Conservation (phyloP, 2,797 vertebrate species). For the Ambastaia sidthimunki region DNA sequence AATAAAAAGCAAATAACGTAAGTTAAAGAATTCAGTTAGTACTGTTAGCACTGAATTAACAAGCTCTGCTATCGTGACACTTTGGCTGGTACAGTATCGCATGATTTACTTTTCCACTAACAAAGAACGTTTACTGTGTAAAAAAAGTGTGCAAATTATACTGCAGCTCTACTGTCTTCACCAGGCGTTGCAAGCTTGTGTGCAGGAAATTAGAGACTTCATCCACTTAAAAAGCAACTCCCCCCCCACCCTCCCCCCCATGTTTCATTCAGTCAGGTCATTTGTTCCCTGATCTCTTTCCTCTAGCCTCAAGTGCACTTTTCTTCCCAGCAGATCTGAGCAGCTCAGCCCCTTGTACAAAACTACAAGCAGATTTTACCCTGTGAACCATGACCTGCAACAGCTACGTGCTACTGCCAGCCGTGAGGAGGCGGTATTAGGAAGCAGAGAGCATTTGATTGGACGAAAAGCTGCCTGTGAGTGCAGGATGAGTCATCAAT, state of each 20-base stretch:
- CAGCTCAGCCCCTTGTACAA: constrained; percentile 59
- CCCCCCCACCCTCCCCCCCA: constrained; percentile 57
- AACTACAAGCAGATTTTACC: constrained; percentile 12
- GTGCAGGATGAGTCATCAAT: not conserved
- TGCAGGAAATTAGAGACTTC: constrained; percentile 77
- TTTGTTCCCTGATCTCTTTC: constrained; percentile 59
- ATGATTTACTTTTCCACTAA: constrained; percentile 77
- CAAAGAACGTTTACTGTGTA: constrained; percentile 6
- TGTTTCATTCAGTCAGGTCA: constrained; percentile 68
- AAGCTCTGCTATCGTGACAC: constrained; percentile 50
- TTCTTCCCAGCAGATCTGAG: constrained; percentile 65
- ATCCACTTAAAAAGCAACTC: constrained; percentile 79
- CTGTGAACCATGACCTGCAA: not conserved
- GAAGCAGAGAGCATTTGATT: not conserved
- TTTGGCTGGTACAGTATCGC: constrained; percentile 47
- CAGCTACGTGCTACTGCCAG: not conserved
- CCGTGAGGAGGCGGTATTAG: not conserved
- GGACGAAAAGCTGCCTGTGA: not conserved
- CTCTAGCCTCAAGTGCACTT: constrained; percentile 73
- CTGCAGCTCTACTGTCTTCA: constrained; percentile 59
- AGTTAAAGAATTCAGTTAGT: too few relatives aligned
- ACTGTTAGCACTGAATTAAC: too few relatives aligned
- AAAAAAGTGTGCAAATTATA: not conserved
- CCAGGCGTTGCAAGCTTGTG: constrained; percentile 76
- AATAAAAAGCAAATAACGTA: not conserved